Conservation (phyloP, 2,888 invertebrate genomes). For the Ectropis crepuscularia region DNA sequence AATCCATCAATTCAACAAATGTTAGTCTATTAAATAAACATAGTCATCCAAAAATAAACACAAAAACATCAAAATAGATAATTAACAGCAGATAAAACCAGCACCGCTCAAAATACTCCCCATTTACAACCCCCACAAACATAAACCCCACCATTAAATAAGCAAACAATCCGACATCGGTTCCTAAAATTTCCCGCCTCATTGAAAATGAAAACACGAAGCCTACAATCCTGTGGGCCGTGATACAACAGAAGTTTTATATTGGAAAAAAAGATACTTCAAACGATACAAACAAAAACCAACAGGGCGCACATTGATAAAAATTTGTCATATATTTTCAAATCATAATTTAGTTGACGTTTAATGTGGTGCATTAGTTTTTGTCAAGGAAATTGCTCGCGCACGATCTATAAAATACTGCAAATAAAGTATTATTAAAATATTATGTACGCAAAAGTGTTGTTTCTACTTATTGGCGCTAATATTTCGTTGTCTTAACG, state of each 20-base stretch:
- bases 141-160: constrained; percentile 20
- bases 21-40: no score
- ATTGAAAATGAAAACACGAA: constrained; percentile 30
- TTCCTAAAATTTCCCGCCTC: constrained; percentile 20
- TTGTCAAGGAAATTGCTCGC: no score
- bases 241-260: constrained; percentile 28
- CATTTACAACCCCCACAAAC: constrained; percentile 10
- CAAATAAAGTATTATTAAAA: no score
- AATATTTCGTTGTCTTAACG: no score
- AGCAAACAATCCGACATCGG: constrained; percentile 17
- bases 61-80: constrained; percentile 2
- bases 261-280: constrained; percentile 34
- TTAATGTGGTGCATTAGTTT: no score
- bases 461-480: no score
- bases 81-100: constrained; percentile 4
- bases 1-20: no score
- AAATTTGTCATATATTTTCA: background rate
- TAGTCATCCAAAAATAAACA: background rate
- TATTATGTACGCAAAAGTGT: no score
- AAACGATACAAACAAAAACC: constrained; percentile 18
- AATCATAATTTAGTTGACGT: background rate
- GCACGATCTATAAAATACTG: no score
- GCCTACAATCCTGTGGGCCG: constrained; percentile 17
- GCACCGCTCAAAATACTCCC: constrained; percentile 4
- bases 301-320: background rate